Base-by-base conservation (phyloP, 2,797 vertebrate genomes). In the Echeneis naucrates region DNA sequence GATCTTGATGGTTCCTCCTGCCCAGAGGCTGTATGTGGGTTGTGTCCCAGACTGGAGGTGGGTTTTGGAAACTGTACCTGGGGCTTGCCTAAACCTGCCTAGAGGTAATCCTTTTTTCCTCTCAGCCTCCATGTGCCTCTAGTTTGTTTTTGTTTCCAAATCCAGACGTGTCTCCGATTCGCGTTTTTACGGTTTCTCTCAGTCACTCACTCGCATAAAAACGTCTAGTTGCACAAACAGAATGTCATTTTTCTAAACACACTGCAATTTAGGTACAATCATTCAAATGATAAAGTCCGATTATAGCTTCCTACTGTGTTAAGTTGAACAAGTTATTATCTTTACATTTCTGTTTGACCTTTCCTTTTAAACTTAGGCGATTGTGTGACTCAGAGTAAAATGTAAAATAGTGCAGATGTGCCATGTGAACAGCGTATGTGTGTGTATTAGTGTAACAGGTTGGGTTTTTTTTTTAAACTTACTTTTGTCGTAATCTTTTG, bases 11-110 rank as follows among this genome's bases (percentile, higher is more conserved):
- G 55, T 33, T 76, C 52, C 57, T 81, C 60, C 17, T 58, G 56
- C 62, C 61, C 74, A 48, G 33, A 73, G 62, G 63, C 82, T 87
- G 69, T 32, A 74, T 44, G 63, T 85, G 72, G 79, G 63, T 55
- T 76, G 69, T 83, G 77, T 87, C 53, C 68, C 70, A 75, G 80
- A 87, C 89, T 84, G 81, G 73, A 84, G 84, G 79, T 67, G 68
- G 59, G 61, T 72, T 77, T 85, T 58, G 68, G 68, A 78, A 83
- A 60, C 74, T 80, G 70, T 75, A 86, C 87, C 82, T 75, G 75
- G 33, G 89, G 79, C 88, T 74, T 48, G 51, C 78, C 63, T 68
- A 67, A 62, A 76, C 68, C 81, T 58, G 70, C 78, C 78, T 72
- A 83, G 66, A 65, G 68, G 77, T 88, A 72, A 88, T 92, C 50